Conservation (phyloP, 2,113 vertebrate genomes). For the Camelus bactrianus region DNA sequence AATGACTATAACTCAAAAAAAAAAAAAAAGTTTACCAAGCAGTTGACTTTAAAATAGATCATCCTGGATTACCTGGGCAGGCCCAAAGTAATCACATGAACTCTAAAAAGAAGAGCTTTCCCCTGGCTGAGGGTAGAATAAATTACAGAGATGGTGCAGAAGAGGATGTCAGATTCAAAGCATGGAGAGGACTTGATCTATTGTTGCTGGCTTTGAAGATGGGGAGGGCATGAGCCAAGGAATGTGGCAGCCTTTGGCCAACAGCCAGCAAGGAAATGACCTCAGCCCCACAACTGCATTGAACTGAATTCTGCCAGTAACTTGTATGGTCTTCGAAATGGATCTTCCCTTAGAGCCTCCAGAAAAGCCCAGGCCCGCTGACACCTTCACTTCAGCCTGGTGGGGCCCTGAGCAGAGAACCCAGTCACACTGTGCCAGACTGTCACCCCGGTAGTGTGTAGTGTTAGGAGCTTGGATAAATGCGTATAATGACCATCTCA, state of each 20-base stretch:
- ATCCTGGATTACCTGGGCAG: background rate
- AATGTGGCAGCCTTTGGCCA: background rate
- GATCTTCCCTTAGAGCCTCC: background rate
- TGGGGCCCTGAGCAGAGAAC: background rate
- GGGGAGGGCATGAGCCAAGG: background rate
- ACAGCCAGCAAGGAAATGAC: background rate
- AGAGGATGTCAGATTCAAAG: background rate
- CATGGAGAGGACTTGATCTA: background rate
- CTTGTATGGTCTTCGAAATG: background rate
- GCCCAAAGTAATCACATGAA: background rate
- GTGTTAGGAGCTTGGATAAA: background rate
- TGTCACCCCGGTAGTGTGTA: background rate
- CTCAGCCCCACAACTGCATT: background rate
- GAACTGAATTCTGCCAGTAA: background rate
- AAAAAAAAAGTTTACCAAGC: background rate
- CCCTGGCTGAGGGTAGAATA: background rate
- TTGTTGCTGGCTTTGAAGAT: background rate
- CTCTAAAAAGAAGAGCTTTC: slow-evolving; percentile 11
- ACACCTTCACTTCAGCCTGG: background rate
- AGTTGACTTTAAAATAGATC: slow-evolving; percentile 6
- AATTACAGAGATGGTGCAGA: background rate
- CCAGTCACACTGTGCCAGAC: background rate
- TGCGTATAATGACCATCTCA: background rate
- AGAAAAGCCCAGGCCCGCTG: background rate
- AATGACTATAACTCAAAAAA: too few relatives aligned